phyloP scores from a whole-genome alignment of 2,113 vertebrate genomes.

The Silurus meridionalis region DNA sequence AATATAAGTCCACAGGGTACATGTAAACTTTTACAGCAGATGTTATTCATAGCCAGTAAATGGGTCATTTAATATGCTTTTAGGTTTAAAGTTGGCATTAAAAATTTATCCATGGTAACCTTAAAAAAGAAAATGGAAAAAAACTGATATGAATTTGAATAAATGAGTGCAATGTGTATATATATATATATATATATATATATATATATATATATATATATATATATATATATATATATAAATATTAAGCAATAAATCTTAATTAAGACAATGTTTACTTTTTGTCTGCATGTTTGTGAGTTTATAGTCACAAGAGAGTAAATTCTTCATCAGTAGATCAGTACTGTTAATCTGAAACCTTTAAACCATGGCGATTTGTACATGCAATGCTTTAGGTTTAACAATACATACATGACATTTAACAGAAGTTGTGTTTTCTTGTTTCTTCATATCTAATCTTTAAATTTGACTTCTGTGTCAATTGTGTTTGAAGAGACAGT shows the following conservation, averaged over 20 bases:
- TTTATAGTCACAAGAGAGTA: background rate
- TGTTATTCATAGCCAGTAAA: background rate
- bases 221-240: no score
- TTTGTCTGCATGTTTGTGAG: background rate
- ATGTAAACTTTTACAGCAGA: background rate
- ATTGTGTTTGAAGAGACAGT: conserved; percentile 18
- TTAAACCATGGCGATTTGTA: background rate
- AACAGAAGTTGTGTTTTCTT: background rate
- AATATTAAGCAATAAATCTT: no score
- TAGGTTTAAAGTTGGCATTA: background rate
- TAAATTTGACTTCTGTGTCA: background rate
- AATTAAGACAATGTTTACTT: background rate
- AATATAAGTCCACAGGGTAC: background rate
- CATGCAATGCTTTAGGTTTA: background rate
- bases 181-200: no score
- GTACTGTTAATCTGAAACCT: background rate
- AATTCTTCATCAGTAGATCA: background rate
- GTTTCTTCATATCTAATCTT: background rate
- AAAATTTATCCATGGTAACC: background rate
- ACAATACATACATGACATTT: background rate
- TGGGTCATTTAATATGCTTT: background rate
- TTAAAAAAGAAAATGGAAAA: background rate
- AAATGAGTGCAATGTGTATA: background rate
- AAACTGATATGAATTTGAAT: background rate
- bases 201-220: no score